Evolutionary conservation across 2,113 vertebrate species (phyloP).

Genomic region (Scomber colias): DNA sequence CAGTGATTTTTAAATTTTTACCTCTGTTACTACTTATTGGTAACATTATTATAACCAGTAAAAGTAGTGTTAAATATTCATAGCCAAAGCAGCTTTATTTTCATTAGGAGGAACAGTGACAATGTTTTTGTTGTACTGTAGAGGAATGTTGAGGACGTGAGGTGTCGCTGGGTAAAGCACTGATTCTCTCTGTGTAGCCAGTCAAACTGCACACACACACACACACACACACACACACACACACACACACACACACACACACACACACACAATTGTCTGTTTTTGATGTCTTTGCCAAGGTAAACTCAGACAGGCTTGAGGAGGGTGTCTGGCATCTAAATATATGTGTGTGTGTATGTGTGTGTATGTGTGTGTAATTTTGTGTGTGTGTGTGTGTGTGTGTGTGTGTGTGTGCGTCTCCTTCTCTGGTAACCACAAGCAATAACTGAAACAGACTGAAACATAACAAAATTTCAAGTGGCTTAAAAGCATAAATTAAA

Average conservation of each 20-base stretch:
- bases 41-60: neutral
- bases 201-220: neutral
- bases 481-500: no score
- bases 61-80: neutral
- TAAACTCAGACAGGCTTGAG: constrained; percentile 49
- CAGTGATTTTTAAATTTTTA: constrained; percentile 4
- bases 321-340: constrained; percentile 56
- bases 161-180: constrained; percentile 6
- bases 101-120: neutral
- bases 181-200: neutral
- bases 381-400: neutral
- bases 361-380: no score
- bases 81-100: neutral
- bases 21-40: neutral
- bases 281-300: constrained; percentile 44
- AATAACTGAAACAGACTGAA: constrained; percentile 7
- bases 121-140: neutral
- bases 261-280: neutral
- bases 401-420: constrained; percentile 3
- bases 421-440: constrained; percentile 13
- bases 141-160: neutral
- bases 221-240: neutral
- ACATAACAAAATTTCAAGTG: neutral
- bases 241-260: neutral
- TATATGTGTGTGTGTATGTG: neutral